A percentile compares a stretch with the other conserved stretches of the same genome.
Evolutionary conservation across 1,140 invertebrate species (phyloP).

Genomic region (Spodoptera litura): DNA sequence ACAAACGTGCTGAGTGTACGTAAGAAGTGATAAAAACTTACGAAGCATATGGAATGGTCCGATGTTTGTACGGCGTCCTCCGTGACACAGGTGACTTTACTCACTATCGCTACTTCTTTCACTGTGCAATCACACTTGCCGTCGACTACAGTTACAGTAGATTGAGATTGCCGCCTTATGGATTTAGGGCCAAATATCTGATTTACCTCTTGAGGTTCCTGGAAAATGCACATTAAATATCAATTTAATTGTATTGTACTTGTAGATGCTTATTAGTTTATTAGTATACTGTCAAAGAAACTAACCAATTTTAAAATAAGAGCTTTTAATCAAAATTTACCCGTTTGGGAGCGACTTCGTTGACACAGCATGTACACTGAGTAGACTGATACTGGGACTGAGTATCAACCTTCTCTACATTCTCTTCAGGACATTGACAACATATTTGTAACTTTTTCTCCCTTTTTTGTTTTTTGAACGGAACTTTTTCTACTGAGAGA

Average conservation of each 20-base stretch:
- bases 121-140: background rate
- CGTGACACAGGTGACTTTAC: conserved; percentile 3
- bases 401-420: background rate
- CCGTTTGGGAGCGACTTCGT: background rate
- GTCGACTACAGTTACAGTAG: conserved; percentile 10
- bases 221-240: background rate
- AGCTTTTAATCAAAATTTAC: background rate
- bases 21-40: conserved; percentile 50
- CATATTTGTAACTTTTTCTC: background rate
- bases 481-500: background rate
- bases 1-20: background rate
- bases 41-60: conserved; percentile 62
- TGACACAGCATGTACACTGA: background rate
- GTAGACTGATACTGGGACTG: background rate
- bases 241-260: background rate
- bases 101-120: conserved; percentile 8
- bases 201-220: background rate
- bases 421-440: conserved; percentile 29
- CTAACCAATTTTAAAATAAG: background rate
- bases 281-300: background rate
- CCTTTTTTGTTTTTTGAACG: background rate
- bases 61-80: conserved; percentile 64
- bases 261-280: background rate
- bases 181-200: conserved; percentile 1
- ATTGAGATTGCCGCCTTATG: background rate